Percentiles rank a stretch among this genome's conserved stretches.
Evolutionary conservation across 2,113 vertebrate genomes (phyloP).

Genomic region (Columbina picui): DNA sequence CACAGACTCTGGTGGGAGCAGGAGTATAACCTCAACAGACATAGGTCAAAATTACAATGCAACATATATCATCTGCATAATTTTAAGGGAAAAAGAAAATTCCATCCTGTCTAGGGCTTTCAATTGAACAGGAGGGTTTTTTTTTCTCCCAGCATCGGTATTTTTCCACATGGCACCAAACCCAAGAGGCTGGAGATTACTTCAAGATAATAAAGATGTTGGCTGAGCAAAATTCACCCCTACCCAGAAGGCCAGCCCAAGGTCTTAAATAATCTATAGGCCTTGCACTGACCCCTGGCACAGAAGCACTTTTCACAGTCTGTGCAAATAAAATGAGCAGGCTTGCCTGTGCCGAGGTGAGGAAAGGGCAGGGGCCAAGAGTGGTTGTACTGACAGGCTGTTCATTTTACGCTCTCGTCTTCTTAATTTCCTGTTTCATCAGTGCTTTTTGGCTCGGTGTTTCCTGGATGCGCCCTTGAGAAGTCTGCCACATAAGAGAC

Average conservation of each 20-base stretch:
- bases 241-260: neutral
- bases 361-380: neutral
- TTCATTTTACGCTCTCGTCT: neutral
- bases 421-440: neutral
- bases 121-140: neutral
- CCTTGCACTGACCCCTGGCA: neutral
- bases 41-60: neutral
- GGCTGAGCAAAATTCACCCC: conserved; percentile 16
- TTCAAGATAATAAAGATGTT: neutral
- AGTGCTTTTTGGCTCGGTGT: neutral
- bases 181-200: neutral
- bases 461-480: neutral
- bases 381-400: neutral
- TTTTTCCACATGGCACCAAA: neutral
- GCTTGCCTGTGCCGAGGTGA: neutral
- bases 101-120: neutral
- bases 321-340: neutral
- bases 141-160: neutral
- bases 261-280: neutral
- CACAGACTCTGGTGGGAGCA: neutral
- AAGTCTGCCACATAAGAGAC: neutral
- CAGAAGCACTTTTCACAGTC: neutral
- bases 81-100: neutral
- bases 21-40: neutral
- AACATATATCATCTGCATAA: neutral